Percentiles rank a stretch among this genome's conserved stretches.
Conservation (phyloP, 35 echinoderm and acorn worm species). For the Apostichopus californicus region DNA sequence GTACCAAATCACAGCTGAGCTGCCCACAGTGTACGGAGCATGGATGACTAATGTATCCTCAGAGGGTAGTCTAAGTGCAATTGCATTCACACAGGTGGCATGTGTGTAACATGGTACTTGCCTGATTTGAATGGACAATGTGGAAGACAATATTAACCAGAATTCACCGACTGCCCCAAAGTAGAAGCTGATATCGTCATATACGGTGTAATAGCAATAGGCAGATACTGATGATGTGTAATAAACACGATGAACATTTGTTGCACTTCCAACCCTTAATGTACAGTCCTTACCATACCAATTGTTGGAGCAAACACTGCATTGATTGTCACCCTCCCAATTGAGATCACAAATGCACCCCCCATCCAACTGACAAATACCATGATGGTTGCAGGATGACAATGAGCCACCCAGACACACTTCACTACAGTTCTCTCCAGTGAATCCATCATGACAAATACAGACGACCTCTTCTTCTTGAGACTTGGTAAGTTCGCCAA, state of each 20-base stretch:
- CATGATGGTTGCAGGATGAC: slow-evolving; percentile 64
- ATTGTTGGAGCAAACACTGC: slow-evolving; percentile 52
- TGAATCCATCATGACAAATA: slow-evolving; percentile 66
- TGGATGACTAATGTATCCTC: slow-evolving; percentile 57
- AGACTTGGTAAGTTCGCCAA: slow-evolving; percentile 39
- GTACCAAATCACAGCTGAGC: slow-evolving; percentile 70
- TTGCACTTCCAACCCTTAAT: slow-evolving; percentile 12
- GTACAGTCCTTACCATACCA: slow-evolving; percentile 86
- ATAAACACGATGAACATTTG: slow-evolving; percentile 2
- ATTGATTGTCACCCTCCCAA: slow-evolving; percentile 70
- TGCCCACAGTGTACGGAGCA: slow-evolving; percentile 61
- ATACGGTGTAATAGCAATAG: slow-evolving; percentile 69
- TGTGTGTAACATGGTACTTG: slow-evolving; percentile 78
- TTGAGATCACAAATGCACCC: slow-evolving; percentile 80
- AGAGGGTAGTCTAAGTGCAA: slow-evolving; percentile 30
- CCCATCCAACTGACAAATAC: slow-evolving; percentile 52
- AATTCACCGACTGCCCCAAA: slow-evolving; percentile 80
- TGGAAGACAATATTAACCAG: slow-evolving; percentile 60
- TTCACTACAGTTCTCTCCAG: slow-evolving; percentile 59
- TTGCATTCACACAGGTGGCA: slow-evolving; percentile 67
- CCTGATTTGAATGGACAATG: slow-evolving; percentile 60
- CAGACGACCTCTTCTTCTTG: slow-evolving; percentile 11
- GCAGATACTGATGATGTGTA: slow-evolving; percentile 58
- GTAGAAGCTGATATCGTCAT: slow-evolving; percentile 73
- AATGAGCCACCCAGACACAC: slow-evolving; percentile 74